Percentiles rank a stretch among this genome's conserved stretches.
Conservation (phyloP, 2,797 vertebrate genomes). For the Oreochromis mossambicus region DNA sequence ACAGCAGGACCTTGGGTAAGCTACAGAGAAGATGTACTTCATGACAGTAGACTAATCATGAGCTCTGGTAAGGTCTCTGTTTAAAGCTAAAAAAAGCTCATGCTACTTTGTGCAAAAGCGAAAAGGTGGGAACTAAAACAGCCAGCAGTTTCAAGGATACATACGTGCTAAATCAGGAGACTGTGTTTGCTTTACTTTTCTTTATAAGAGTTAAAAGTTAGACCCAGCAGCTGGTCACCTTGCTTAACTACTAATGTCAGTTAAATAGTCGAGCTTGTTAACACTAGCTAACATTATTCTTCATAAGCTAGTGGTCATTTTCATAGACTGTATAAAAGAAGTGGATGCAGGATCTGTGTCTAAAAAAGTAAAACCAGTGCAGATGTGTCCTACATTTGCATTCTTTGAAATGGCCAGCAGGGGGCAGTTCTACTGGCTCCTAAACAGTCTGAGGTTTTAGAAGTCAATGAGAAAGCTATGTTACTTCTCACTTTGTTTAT, state of each 20-base stretch:
- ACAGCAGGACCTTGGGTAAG: slow-evolving; percentile 48
- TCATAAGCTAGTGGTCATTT: neutral
- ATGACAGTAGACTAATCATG: slow-evolving; percentile 42
- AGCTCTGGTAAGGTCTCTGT: slow-evolving; percentile 3
- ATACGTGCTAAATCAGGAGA: neutral
- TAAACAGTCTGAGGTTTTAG: neutral
- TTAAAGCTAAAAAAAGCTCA: slow-evolving; percentile 12
- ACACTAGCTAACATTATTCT: neutral
- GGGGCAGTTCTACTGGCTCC: neutral
- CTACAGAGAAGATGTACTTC: slow-evolving; percentile 1
- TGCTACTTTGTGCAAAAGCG: neutral
- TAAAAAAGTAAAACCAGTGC: neutral
- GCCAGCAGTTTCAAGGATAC: neutral
- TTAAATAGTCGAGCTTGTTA: neutral
- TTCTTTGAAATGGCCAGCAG: neutral
- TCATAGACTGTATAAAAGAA: neutral
- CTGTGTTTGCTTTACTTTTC: neutral
- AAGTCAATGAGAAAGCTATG: neutral
- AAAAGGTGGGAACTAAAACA: neutral
- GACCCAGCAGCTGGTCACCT: neutral
- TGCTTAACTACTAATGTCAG: neutral
- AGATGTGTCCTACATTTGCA: neutral
- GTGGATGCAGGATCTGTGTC: neutral
- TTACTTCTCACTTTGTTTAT: neutral
- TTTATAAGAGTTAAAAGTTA: neutral